Evolutionary conservation across 2,888 invertebrate genomes (phyloP).

Genomic region (Drosophila paranaensis): DNA sequence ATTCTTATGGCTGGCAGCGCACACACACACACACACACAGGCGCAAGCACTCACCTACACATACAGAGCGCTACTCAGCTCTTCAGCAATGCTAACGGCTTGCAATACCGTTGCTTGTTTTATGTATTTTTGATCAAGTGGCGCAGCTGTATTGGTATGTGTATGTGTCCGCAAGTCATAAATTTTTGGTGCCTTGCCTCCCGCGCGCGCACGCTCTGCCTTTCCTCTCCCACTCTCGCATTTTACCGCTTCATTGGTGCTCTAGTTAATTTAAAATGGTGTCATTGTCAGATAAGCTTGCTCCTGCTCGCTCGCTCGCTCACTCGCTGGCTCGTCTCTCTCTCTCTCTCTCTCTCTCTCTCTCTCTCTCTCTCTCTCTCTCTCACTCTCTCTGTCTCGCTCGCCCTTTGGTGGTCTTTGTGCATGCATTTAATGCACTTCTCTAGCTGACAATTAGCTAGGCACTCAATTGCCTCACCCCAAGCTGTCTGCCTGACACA

Average conservation of each 20-base stretch:
- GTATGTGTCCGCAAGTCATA: constrained; percentile 48
- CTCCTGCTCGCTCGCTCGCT: background rate
- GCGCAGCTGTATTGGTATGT: constrained; percentile 37
- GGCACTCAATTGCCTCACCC: constrained; percentile 6
- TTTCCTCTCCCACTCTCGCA: background rate
- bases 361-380: background rate
- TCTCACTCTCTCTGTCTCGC: background rate
- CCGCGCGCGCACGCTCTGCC: background rate
- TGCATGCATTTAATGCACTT: constrained; percentile 36
- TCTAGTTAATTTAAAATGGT: constrained; percentile 70
- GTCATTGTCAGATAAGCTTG: constrained; percentile 67
- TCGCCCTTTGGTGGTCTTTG: background rate
- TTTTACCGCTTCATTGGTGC: constrained; percentile 36
- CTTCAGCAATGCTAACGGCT: background rate
- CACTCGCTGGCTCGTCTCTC: background rate
- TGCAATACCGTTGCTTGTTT: constrained; percentile 17
- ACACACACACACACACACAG: background rate
- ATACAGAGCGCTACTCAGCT: background rate
- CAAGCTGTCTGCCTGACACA: background rate
- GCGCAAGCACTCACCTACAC: background rate
- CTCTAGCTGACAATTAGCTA: constrained; percentile 14
- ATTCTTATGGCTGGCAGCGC: constrained; percentile 38
- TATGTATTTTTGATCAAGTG: constrained; percentile 41
- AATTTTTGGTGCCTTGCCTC: constrained; percentile 37
- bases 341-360: background rate